phyloP scores from a whole-genome alignment of 2,113 vertebrate species.

The Marmota flaviventris region DNA sequence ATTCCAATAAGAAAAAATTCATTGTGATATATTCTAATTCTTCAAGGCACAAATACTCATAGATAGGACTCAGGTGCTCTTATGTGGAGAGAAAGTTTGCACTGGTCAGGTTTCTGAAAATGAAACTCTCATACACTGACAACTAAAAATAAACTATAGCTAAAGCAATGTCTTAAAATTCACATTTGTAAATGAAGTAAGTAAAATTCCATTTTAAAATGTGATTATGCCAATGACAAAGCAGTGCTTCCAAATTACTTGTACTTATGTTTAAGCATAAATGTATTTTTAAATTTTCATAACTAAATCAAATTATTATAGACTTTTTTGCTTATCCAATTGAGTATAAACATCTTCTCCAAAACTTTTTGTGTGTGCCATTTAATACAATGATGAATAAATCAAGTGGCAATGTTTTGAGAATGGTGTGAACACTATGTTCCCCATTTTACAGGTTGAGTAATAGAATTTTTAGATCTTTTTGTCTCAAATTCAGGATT shows the following conservation, averaged over 20 bases:
- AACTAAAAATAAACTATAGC: background rate
- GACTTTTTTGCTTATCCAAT: constrained; percentile 15
- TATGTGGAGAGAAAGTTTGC: constrained; percentile 2
- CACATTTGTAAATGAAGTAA: constrained; percentile 20
- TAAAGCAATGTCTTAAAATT: constrained; percentile 1
- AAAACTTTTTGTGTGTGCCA: background rate
- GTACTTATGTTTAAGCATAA: constrained; percentile 24
- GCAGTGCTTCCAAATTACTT: background rate
- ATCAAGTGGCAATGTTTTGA: background rate
- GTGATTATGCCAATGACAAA: background rate
- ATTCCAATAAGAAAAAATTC: background rate
- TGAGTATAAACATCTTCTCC: constrained; percentile 1
- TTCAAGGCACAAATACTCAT: background rate
- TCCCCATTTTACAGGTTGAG: background rate
- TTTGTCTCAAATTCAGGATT: constrained; percentile 39
- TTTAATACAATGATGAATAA: background rate
- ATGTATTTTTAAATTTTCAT: constrained; percentile 38
- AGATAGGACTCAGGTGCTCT: background rate
- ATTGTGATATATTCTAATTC: background rate
- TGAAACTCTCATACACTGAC: background rate
- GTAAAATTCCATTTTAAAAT: constrained; percentile 48
- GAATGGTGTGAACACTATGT: background rate
- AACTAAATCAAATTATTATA: constrained; percentile 6
- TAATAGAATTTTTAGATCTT: constrained; percentile 54
- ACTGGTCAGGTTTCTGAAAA: constrained; percentile 16